Evolutionary conservation across 2,888 invertebrate species (phyloP).

Genomic region (Diplazon laetatorius): DNA sequence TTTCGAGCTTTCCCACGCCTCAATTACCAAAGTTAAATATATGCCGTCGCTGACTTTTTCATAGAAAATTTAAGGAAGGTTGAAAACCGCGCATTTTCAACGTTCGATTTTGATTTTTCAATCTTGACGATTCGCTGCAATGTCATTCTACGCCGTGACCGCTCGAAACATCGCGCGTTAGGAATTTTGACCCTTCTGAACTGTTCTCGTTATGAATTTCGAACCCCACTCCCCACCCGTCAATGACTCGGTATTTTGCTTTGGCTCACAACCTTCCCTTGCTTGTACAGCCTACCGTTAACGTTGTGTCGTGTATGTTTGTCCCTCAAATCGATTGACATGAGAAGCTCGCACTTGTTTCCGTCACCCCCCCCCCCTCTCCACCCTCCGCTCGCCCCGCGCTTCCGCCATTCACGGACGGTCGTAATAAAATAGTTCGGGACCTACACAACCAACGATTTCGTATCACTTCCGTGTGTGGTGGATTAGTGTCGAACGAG

Average conservation of each 20-base stretch:
- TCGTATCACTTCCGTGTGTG: slow-evolving; percentile 8
- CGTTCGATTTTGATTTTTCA: not conserved
- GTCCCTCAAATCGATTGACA: slow-evolving; percentile 74
- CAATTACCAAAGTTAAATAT: too few species aligned
- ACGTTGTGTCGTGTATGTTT: slow-evolving; percentile 38
- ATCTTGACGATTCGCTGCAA: too few species aligned
- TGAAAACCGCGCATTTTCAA: too few species aligned
- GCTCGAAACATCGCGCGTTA: too few species aligned
- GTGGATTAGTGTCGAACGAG: slow-evolving; percentile 17
- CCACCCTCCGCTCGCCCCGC: too few species aligned
- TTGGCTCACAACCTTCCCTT: slow-evolving; percentile 29
- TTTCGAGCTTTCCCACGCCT: too few species aligned
- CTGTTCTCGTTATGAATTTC: too few species aligned
- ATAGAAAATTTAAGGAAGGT: not conserved
- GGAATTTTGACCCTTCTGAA: too few species aligned
- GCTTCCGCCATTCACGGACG: slow-evolving; percentile 21
- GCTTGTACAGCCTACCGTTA: slow-evolving; percentile 4
- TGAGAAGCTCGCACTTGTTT: slow-evolving; percentile 78
- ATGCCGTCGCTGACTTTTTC: not conserved
- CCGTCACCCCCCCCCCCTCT: slow-evolving; percentile 68
- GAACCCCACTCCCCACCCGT: not conserved
- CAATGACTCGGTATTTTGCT: slow-evolving; percentile 40
- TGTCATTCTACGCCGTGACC: too few species aligned
- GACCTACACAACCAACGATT: not conserved
- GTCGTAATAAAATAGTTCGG: slow-evolving; percentile 21